Evolutionary conservation across 2,797 vertebrate genomes (phyloP).

Genomic region (Erethizon dorsatum): DNA sequence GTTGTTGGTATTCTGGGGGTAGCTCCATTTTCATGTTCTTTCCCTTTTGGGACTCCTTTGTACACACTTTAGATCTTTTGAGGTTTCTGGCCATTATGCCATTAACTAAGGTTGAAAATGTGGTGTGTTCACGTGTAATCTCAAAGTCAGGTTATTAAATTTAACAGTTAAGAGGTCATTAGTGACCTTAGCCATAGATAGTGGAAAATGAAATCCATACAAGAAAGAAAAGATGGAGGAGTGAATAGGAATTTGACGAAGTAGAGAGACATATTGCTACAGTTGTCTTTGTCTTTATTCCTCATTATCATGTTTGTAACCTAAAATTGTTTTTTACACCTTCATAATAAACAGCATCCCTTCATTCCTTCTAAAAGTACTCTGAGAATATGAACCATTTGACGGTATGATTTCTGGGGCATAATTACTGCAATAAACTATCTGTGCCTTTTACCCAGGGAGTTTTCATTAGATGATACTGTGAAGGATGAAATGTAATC

Average conservation of each 20-base stretch:
- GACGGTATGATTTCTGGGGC: not conserved
- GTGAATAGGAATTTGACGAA: not conserved
- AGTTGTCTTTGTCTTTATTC: constrained; percentile 44
- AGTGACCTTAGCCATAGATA: not conserved
- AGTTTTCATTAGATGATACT: constrained; percentile 35
- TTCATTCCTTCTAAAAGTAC: not conserved
- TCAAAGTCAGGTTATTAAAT: not conserved
- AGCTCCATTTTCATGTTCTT: not conserved
- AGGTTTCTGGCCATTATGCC: not conserved
- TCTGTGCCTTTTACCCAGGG: not conserved
- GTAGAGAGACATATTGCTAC: not conserved
- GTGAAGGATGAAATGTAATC: constrained; percentile 27
- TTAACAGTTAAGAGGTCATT: not conserved
- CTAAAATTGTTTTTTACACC: constrained; percentile 11
- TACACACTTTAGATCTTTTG: not conserved
- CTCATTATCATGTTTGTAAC: not conserved
- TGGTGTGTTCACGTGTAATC: not conserved
- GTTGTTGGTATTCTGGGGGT: not conserved
- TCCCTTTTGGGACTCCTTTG: not conserved
- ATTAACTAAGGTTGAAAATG: not conserved
- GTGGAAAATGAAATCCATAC: not conserved
- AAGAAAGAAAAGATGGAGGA: not conserved
- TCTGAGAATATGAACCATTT: not conserved
- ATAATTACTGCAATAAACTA: constrained; percentile 7
- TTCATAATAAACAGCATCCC: not conserved